These are phyloP conservation scores for Chrysocyon brachyurus DNA, from an alignment of 2,797 vertebrate species.

Conservation along the genomic window DNA sequence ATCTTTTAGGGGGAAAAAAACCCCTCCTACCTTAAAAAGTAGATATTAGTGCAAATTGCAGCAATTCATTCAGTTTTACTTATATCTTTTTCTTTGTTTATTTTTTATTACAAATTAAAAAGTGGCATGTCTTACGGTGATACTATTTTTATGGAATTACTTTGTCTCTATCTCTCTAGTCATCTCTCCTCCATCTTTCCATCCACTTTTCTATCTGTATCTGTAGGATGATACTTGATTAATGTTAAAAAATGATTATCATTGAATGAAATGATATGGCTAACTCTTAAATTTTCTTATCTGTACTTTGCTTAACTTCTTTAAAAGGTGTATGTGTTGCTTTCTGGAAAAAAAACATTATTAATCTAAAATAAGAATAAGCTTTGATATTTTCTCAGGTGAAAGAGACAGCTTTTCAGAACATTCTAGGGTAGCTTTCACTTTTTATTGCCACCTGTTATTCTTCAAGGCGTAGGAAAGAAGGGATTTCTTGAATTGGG, in stretches of 20 bases:
- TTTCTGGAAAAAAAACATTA: conserved; percentile 6
- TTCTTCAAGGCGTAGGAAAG: background rate
- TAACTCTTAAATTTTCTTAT: background rate
- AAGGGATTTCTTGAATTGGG: conserved; percentile 22
- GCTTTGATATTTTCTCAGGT: background rate
- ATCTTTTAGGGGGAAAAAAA: background rate
- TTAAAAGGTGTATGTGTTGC: background rate
- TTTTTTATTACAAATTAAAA: conserved; percentile 31
- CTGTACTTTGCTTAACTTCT: background rate
- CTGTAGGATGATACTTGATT: background rate
- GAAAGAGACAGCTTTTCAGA: background rate
- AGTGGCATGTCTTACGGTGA: background rate
- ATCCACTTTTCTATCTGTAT: background rate
- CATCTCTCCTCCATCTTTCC: background rate
- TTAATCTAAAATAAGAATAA: background rate
- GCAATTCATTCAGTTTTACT: background rate
- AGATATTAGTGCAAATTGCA: conserved; percentile 34
- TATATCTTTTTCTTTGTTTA: conserved; percentile 1
- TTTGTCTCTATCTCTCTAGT: background rate
- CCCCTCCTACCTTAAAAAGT: background rate
- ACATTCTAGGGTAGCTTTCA: background rate
- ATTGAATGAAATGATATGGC: background rate
- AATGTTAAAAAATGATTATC: background rate
- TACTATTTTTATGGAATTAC: conserved; percentile 22
- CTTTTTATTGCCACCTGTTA: background rate